Conservation (phyloP, 2,888 invertebrate species). For the Hymenopus coronatus region DNA sequence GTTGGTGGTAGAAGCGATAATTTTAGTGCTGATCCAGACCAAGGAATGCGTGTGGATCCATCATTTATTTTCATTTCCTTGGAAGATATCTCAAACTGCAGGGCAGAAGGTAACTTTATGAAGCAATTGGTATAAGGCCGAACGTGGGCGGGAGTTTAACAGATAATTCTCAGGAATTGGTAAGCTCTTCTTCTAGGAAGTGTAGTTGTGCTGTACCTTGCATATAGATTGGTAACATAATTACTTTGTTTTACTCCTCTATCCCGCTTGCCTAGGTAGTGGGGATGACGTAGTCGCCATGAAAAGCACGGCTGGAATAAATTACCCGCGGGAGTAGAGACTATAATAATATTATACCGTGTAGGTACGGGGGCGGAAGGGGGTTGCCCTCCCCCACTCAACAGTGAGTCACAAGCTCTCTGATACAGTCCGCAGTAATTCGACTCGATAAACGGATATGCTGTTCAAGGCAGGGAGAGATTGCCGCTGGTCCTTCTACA, state of each 20-base stretch:
- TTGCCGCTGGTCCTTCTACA: background rate
- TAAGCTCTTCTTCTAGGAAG: background rate
- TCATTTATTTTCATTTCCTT: background rate
- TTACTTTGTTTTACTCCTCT: slow-evolving; percentile 11
- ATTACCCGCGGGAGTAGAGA: slow-evolving; percentile 18
- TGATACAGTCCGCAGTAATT: background rate
- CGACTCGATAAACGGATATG: slow-evolving; percentile 10
- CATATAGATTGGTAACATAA: slow-evolving; percentile 20
- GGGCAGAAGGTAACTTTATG: background rate
- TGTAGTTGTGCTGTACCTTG: slow-evolving; percentile 6
- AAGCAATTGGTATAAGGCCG: background rate
- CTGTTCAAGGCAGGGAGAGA: background rate
- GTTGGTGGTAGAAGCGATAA: no score
- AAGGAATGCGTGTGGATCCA: background rate
- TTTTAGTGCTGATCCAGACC: background rate
- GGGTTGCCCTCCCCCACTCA: no score
- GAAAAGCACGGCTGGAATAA: slow-evolving; percentile 18
- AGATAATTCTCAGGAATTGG: background rate
- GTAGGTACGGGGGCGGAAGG: background rate
- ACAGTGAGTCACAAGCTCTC: background rate
- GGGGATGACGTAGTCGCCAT: slow-evolving; percentile 2
- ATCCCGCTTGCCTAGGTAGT: background rate
- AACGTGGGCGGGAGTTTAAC: background rate
- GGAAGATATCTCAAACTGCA: background rate
- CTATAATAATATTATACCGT: slow-evolving; percentile 17